Percentiles rank a stretch among this genome's conserved stretches.
Evolutionary conservation across 2,888 invertebrate genomes (phyloP).

Genomic region (Criorhina ranunculi): DNA sequence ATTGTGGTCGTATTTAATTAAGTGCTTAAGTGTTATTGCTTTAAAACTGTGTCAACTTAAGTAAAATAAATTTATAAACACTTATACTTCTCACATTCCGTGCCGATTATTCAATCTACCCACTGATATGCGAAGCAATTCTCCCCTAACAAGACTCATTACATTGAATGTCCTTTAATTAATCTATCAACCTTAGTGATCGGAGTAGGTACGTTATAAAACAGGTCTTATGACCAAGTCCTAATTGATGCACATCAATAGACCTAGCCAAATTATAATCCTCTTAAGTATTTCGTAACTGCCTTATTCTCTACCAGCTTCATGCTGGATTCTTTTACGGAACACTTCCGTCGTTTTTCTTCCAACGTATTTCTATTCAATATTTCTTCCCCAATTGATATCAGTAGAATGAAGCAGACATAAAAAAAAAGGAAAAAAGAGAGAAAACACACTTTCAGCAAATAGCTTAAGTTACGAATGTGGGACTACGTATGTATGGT

Average conservation of each 20-base stretch:
- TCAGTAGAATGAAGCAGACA: constrained; percentile 6
- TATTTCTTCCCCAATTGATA: constrained; percentile 32
- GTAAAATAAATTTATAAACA: not conserved
- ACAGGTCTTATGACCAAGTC: constrained; percentile 22
- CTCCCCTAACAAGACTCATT: not conserved
- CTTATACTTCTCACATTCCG: not conserved
- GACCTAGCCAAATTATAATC: constrained; percentile 39
- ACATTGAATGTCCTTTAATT: constrained; percentile 14
- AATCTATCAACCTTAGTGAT: constrained; percentile 10
- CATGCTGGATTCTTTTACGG: not conserved
- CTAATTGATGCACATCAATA: constrained; percentile 39
- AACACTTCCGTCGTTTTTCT: not conserved
- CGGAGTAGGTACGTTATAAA: constrained; percentile 13
- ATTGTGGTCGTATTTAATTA: too few relatives aligned
- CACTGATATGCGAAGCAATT: not conserved
- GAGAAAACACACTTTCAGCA: constrained; percentile 2
- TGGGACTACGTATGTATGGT: constrained; percentile 20
- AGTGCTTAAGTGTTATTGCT: too few relatives aligned
- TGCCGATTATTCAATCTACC: not conserved
- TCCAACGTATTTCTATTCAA: constrained; percentile 31
- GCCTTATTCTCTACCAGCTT: not conserved
- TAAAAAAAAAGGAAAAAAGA: constrained; percentile 6
- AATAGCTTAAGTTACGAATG: constrained; percentile 12
- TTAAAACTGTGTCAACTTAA: too few relatives aligned
- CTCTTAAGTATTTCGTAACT: constrained; percentile 21